Evolutionary conservation across 2,888 invertebrate genomes (phyloP), one percentile per base, ranked within the genome.

Genomic region (Epistrophella euchroma): DNA sequence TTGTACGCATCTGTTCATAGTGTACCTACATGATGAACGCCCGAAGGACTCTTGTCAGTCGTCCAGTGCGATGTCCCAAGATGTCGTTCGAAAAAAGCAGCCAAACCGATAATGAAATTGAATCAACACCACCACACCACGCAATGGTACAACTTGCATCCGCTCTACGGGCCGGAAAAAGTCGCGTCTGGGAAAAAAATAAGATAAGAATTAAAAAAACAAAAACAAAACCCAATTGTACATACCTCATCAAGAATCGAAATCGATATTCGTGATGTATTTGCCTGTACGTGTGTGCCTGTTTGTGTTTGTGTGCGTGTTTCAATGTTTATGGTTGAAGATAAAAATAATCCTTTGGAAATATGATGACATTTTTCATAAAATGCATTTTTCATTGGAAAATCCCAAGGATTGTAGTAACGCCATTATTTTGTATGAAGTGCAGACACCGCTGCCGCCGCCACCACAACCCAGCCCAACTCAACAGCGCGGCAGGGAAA

Each of bases 311-410:
- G 28, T 58, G 58, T 37, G 40, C 68, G 37, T 32, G 58, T 32
- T n/a, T n/a, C 35, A 52, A 2, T 32, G 2, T 15, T n/a, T 40
- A 9, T 62, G 4, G 15, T 43, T 32, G 15, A 17, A 47, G 40
- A 83, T 62, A 68, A 45, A 47, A 62, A 71, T 85, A 62, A 74
- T 85, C 79, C 79, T 84, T 45, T 75, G 64, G 56, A 85, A 80
- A 76, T 77, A 81, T 81, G 81, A 81, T 71, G 85, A 50, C 73
- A 62, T 73, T 86, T 81, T 81, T 76, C 71, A 84, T 85, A 80
- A 80, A 85, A 85, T 86, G 64, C 80, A 76, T 77, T 81, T 86
- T 86, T 86, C 73, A 81, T 81, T 37, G 81, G 86, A 86, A 86
- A 86, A 77, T 81, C 86, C 60, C 72, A 60, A 86, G 86, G 77